These are phyloP conservation scores for Cervus canadensis DNA, from an alignment of 2,113 vertebrate species.

Conservation along the genomic window DNA sequence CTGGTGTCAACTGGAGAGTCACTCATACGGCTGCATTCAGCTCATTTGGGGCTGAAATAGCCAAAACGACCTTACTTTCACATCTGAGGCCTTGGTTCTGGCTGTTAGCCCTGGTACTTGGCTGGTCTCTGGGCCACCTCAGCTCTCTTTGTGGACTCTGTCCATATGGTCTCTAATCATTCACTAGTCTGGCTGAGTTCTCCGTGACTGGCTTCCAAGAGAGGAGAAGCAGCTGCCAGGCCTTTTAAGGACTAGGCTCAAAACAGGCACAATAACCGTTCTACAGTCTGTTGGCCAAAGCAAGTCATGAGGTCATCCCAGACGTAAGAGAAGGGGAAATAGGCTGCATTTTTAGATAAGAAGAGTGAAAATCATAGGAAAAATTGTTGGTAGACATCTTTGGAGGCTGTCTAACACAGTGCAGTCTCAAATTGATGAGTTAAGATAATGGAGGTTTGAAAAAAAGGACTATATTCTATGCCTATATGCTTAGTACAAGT, in stretches of 20 bases:
- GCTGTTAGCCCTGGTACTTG: not conserved
- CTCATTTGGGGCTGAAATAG: not conserved
- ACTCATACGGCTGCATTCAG: not conserved
- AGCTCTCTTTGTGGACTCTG: not conserved
- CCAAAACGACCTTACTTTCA: not conserved
- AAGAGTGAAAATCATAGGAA: not conserved
- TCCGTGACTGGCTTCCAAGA: not conserved
- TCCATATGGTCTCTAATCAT: not conserved
- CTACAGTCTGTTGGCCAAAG: not conserved
- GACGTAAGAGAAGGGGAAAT: not conserved
- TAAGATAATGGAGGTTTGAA: not conserved
- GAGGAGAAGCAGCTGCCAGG: not conserved
- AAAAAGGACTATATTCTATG: not conserved
- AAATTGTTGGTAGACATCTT: not conserved
- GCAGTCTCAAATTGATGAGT: not conserved
- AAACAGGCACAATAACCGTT: not conserved
- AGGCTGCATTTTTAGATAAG: not conserved
- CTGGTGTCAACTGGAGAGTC: not conserved
- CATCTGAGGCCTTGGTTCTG: not conserved
- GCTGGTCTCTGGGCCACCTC: not conserved
- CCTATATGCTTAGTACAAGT: not conserved
- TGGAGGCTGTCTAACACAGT: not conserved
- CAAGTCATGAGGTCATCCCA: not conserved
- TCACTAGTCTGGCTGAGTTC: not conserved
- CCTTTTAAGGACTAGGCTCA: not conserved